Conservation (phyloP, 2,113 vertebrate genomes). For the pig (Sus scrofa) region DNA sequence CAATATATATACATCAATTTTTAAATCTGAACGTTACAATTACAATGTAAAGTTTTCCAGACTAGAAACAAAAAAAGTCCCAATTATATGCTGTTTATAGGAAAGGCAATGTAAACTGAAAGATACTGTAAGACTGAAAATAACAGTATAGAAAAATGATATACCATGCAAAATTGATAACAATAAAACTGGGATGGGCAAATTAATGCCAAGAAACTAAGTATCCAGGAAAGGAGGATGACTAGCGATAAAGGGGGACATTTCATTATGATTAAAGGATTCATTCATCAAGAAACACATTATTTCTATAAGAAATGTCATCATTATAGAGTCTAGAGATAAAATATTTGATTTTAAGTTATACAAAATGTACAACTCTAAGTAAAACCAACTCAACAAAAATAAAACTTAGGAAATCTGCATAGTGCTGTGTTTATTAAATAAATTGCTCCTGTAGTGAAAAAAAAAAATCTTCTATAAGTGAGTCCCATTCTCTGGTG, state of each 20-base stretch:
- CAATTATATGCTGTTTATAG: neutral
- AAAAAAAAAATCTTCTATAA: constrained; percentile 6
- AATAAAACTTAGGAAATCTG: neutral
- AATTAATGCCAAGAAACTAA: constrained; percentile 27
- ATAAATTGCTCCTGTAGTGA: neutral
- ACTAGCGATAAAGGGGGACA: neutral
- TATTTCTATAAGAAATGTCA: constrained; percentile 25
- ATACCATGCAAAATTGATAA: constrained; percentile 10
- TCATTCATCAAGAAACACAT: neutral
- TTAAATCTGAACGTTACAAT: neutral
- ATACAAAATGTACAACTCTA: neutral
- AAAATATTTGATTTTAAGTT: constrained; percentile 19
- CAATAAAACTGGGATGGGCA: neutral
- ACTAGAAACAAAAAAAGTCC: neutral
- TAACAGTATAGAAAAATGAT: constrained; percentile 14
- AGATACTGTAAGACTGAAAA: neutral
- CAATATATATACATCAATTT: neutral
- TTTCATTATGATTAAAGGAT: constrained; percentile 6
- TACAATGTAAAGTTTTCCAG: constrained; percentile 18
- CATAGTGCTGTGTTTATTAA: neutral
- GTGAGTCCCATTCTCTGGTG: neutral
- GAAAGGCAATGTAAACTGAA: constrained; percentile 32
- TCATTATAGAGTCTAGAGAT: neutral
- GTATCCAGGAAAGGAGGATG: neutral
- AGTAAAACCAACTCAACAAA: neutral